These are phyloP conservation scores for Macaria notata DNA, from an alignment of 2,888 invertebrate species.

Conservation along the genomic window DNA sequence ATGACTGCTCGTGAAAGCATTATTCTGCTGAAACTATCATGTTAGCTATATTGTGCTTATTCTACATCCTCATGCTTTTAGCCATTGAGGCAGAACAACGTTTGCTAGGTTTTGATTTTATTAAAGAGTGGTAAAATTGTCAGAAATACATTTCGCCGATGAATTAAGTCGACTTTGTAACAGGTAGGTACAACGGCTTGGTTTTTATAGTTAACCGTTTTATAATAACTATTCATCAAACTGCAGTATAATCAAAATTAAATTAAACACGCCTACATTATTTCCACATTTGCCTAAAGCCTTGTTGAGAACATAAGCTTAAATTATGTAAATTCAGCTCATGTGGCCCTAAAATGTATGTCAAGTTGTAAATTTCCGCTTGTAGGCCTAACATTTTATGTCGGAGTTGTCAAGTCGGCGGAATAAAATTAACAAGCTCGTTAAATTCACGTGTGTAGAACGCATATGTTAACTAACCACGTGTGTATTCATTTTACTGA, in stretches of 20 bases:
- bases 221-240: too few relatives aligned
- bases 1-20: slow-evolving; percentile 13
- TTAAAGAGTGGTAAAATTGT: too few relatives aligned
- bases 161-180: too few relatives aligned
- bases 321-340: slow-evolving; percentile 16
- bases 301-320: slow-evolving; percentile 2
- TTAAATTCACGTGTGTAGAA: slow-evolving; percentile 6
- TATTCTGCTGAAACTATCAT: slow-evolving; percentile 11
- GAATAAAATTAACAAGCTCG: slow-evolving; percentile 12
- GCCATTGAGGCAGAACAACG: too few relatives aligned
- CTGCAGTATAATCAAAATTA: too few relatives aligned
- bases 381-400: slow-evolving; percentile 14
- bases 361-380: slow-evolving; percentile 16
- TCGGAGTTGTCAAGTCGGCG: slow-evolving; percentile 11
- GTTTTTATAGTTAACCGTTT: too few relatives aligned
- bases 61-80: too few relatives aligned
- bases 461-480: slow-evolving; percentile 13
- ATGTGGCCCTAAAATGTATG: slow-evolving; percentile 16
- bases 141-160: too few relatives aligned
- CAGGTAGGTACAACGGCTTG: too few relatives aligned
- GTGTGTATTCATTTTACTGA: not conserved
- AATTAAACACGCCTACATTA: not conserved
- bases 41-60: too few relatives aligned
- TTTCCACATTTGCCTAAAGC: slow-evolving; percentile 5
- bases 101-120: too few relatives aligned